These are phyloP conservation scores for Phasia obesa DNA, from an alignment of 2,888 invertebrate species.

Conservation along the genomic window DNA sequence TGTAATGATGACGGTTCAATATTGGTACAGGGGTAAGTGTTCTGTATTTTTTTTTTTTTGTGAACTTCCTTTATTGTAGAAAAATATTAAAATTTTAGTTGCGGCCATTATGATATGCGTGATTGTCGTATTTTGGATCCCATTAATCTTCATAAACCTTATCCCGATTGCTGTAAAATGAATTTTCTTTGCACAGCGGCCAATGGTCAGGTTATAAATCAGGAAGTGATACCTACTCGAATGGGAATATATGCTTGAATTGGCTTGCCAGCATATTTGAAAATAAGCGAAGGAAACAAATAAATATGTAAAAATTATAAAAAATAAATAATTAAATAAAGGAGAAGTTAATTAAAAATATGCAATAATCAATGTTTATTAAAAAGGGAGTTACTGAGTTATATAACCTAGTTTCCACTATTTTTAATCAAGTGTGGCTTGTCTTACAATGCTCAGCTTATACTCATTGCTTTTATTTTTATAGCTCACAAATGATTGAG, in stretches of 20 bases:
- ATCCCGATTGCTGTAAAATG: slow-evolving; percentile 75
- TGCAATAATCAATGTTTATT: too few species aligned
- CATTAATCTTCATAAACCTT: slow-evolving; percentile 69
- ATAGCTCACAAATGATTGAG: too few species aligned
- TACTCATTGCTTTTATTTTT: too few species aligned
- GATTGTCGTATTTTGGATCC: slow-evolving; percentile 72
- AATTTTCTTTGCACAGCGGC: slow-evolving; percentile 72
- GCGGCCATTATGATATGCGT: slow-evolving; percentile 71
- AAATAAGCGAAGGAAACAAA: neutral
- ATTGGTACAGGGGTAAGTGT: slow-evolving; percentile 73
- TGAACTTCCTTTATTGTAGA: too few species aligned
- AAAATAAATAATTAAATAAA: neutral
- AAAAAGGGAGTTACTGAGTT: too few species aligned
- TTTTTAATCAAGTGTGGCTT: too few species aligned
- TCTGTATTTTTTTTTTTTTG: neutral
- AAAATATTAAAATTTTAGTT: slow-evolving; percentile 62
- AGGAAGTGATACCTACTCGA: slow-evolving; percentile 66
- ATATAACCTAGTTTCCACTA: too few species aligned
- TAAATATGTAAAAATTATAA: neutral
- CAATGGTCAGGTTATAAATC: slow-evolving; percentile 62
- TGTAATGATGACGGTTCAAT: slow-evolving; percentile 75
- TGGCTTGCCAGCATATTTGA: neutral
- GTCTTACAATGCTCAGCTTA: too few species aligned
- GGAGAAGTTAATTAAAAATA: neutral
- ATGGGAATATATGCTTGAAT: slow-evolving; percentile 61